phyloP scores from a whole-genome alignment of 2,888 invertebrate species.

The Volucella zonaria region DNA sequence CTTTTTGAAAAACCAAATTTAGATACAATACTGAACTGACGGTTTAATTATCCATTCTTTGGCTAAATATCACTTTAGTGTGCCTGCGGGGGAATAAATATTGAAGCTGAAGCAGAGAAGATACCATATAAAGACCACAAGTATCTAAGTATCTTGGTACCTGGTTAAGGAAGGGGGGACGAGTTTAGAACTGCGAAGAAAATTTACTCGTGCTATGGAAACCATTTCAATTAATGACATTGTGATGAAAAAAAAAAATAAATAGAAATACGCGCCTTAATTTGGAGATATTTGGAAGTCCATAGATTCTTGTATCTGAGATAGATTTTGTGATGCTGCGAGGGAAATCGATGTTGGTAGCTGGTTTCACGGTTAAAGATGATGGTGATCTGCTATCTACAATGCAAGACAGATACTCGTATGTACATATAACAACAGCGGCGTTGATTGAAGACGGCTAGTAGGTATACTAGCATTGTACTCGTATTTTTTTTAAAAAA shows the following conservation, averaged over 20 bases:
- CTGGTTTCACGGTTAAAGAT: constrained; percentile 6
- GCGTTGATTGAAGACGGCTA: background rate
- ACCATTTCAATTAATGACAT: constrained; percentile 17
- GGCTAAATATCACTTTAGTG: constrained; percentile 13
- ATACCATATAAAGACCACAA: constrained; percentile 55
- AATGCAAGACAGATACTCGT: background rate
- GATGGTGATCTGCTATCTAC: background rate
- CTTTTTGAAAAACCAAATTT: background rate
- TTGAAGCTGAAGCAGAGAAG: constrained; percentile 26
- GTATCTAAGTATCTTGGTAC: background rate
- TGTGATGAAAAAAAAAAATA: background rate
- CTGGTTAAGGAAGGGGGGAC: background rate
- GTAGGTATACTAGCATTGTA: background rate
- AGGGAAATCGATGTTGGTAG: constrained; percentile 37
- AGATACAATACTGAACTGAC: constrained; percentile 4
- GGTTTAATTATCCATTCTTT: constrained; percentile 41
- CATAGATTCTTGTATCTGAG: background rate
- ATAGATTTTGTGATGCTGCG: constrained; percentile 7
- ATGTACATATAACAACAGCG: background rate
- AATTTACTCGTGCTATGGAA: background rate
- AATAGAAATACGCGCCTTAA: constrained; percentile 6
- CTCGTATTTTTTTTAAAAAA: background rate
- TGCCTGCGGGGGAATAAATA: constrained; percentile 8
- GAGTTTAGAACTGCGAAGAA: constrained; percentile 2
- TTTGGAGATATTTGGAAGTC: constrained; percentile 17